Conservation (phyloP, 2,888 invertebrate genomes). For the Balanococcus diminutus region DNA sequence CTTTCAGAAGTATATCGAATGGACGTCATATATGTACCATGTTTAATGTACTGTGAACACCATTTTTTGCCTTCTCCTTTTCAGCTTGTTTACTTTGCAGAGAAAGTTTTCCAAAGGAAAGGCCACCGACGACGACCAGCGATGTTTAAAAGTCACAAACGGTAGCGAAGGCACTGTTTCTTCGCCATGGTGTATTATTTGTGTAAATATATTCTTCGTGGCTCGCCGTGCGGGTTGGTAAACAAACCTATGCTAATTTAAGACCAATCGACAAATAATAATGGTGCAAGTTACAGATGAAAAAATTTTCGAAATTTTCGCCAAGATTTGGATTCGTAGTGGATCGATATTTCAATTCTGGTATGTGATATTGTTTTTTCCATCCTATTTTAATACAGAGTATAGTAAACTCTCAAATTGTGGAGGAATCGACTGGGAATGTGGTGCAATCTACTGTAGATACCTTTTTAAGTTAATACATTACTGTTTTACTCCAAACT, state of each 20-base stretch:
- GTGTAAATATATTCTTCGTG: neutral
- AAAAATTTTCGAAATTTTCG: too few species aligned
- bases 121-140: neutral
- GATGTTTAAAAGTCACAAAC: neutral
- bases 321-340: too few species aligned
- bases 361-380: too few species aligned
- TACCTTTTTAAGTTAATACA: too few species aligned
- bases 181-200: neutral
- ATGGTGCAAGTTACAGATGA: neutral
- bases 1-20: neutral
- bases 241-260: neutral
- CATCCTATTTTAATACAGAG: too few species aligned
- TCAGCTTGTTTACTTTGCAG: constrained; percentile 9
- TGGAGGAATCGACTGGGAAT: too few species aligned
- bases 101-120: neutral
- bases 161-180: neutral
- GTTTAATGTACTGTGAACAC: constrained; percentile 2
- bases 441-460: too few species aligned
- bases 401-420: too few species aligned
- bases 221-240: neutral
- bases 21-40: neutral
- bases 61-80: neutral
- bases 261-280: neutral
- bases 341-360: too few species aligned
- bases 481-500: too few species aligned